Conservation (phyloP, 1,140 invertebrate species). For the Sweltsa coloradensis region DNA sequence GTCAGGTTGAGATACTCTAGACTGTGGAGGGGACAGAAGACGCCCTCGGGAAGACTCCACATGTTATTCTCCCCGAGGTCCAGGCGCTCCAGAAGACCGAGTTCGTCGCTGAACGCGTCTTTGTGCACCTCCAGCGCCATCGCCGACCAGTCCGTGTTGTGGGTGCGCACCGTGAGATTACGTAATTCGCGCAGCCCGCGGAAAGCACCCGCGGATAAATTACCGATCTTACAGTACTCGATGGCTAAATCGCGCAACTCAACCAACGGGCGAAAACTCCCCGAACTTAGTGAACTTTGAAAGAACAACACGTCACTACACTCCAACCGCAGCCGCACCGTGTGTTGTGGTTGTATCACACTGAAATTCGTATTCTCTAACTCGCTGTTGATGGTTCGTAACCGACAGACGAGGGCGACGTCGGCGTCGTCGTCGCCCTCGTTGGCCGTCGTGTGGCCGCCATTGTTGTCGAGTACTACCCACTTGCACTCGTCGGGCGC, state of each 20-base stretch:
- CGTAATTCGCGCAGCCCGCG: conserved; percentile 64
- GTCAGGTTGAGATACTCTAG: conserved; percentile 69
- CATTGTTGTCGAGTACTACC: conserved; percentile 41
- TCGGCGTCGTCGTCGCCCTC: conserved; percentile 46
- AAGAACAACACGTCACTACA: conserved; percentile 77
- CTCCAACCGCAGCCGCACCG: conserved; percentile 63
- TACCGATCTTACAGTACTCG: conserved; percentile 82
- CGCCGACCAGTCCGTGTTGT: conserved; percentile 79
- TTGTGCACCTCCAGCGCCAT: conserved; percentile 67
- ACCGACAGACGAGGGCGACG: conserved; percentile 63
- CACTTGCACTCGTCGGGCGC: conserved; percentile 77
- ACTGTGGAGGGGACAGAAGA: conserved; percentile 65
- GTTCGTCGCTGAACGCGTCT: conserved; percentile 59
- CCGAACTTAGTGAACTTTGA: conserved; percentile 71
- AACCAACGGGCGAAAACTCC: conserved; percentile 68
- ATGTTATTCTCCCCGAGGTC: conserved; percentile 84
- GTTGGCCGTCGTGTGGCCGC: conserved; percentile 26
- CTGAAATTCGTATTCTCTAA: conserved; percentile 82
- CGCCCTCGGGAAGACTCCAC: conserved; percentile 66
- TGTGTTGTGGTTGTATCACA: conserved; percentile 76
- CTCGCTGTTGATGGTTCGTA: conserved; percentile 78
- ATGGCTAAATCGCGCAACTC: conserved; percentile 74
- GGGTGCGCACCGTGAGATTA: conserved; percentile 73
- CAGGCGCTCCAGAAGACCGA: conserved; percentile 58
- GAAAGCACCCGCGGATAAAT: conserved; percentile 73